Evolutionary conservation across 2,113 vertebrate species (phyloP).

Genomic region (Paradisaea rubra): DNA sequence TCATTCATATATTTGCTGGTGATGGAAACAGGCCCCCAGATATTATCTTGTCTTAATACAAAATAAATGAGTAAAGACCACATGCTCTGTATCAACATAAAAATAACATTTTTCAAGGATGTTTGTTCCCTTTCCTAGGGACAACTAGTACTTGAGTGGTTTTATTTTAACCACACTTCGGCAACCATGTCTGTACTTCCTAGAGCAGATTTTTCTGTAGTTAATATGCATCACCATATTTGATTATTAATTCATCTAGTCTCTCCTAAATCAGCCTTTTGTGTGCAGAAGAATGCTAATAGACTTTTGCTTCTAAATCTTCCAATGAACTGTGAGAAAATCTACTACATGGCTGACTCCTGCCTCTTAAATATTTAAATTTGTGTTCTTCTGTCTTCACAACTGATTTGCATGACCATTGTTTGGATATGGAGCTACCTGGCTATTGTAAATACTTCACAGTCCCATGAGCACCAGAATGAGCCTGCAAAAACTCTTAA

Average conservation of each 20-base stretch:
- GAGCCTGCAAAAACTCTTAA: background rate
- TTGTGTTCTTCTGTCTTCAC: background rate
- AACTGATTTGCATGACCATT: background rate
- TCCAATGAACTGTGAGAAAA: constrained; percentile 39
- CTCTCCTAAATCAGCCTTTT: constrained; percentile 54
- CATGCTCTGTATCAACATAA: background rate
- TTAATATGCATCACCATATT: constrained; percentile 59
- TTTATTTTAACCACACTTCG: background rate
- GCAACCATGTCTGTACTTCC: background rate
- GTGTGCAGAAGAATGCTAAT: constrained; percentile 58
- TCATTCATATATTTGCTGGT: background rate
- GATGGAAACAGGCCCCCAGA: background rate
- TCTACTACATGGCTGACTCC: constrained; percentile 32
- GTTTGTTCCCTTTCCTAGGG: background rate
- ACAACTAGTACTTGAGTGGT: background rate
- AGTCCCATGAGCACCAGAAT: background rate
- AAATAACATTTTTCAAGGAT: background rate
- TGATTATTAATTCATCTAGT: constrained; percentile 62
- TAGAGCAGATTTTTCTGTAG: background rate
- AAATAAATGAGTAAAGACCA: background rate
- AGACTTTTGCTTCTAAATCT: constrained; percentile 23
- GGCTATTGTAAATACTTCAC: background rate
- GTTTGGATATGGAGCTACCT: background rate
- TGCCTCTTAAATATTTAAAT: constrained; percentile 53
- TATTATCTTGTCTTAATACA: background rate